Evolutionary conservation across 2,797 vertebrate genomes (phyloP).

Genomic region (Alcedo atthis): DNA sequence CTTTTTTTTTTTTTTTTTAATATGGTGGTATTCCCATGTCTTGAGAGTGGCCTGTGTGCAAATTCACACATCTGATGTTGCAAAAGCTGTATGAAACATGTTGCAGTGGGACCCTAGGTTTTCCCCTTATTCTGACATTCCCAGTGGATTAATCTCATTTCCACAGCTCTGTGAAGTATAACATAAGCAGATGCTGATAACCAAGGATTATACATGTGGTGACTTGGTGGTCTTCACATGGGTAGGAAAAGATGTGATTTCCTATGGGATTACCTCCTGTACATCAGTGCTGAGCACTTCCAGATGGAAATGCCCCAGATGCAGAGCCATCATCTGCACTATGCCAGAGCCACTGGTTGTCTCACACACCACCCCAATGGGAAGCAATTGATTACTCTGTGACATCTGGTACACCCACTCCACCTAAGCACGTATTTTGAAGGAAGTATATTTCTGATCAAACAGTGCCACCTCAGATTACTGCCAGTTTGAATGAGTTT

Average conservation of each 20-base stretch:
- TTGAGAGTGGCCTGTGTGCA: accelerated
- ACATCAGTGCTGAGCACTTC: neutral
- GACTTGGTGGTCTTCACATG: neutral
- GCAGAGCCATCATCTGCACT: neutral
- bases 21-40: accelerated
- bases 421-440: accelerated
- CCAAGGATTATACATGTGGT: neutral
- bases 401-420: neutral
- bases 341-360: neutral
- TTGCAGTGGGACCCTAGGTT: accelerated
- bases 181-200: neutral
- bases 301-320: neutral
- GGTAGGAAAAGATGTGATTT: neutral
- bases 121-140: neutral
- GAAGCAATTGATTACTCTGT: neutral
- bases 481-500: neutral
- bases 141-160: neutral
- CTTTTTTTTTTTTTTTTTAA: neutral
- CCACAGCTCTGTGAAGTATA: neutral
- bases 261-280: neutral
- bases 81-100: neutral
- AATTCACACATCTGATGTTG: neutral
- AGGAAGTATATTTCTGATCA: neutral
- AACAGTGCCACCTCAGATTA: neutral
- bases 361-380: accelerated